A percentile compares a stretch with the other conserved stretches of the same genome.
phyloP scores from a whole-genome alignment of 2,113 vertebrate genomes.

The Rafetus swinhoei region DNA sequence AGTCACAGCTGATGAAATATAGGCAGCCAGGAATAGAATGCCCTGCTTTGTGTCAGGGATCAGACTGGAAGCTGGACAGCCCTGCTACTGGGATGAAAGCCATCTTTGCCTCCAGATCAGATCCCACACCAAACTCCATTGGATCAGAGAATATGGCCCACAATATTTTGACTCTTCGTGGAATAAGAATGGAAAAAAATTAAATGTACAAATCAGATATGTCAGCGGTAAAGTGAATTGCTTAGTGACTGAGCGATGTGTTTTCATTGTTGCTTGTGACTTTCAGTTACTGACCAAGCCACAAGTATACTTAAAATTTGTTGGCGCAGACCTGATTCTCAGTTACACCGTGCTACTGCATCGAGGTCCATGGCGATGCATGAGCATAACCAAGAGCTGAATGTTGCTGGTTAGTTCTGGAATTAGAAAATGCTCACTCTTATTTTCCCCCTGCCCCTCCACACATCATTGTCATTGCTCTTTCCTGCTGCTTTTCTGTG shows the following conservation, averaged over 20 bases:
- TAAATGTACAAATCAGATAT: background rate
- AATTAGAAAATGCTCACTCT: fast-evolving
- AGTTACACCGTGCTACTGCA: background rate
- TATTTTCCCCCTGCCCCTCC: background rate
- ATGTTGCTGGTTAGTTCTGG: background rate
- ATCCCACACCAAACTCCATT: background rate
- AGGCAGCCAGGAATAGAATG: background rate
- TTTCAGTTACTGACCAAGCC: background rate
- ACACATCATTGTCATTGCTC: background rate
- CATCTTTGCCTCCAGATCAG: background rate
- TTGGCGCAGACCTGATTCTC: background rate
- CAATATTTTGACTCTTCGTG: background rate
- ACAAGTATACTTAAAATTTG: background rate
- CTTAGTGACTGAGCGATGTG: background rate
- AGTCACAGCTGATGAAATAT: background rate
- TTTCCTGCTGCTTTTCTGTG: constrained; percentile 3
- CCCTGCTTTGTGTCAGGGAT: background rate
- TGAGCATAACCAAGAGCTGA: fast-evolving
- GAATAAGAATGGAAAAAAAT: background rate
- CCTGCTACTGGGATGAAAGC: background rate
- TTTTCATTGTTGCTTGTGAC: background rate
- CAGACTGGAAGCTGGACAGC: background rate
- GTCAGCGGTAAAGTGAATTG: background rate
- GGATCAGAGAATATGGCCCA: background rate
- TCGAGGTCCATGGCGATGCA: background rate